Evolutionary conservation across 37 sponge, comb jelly and placozoan genomes (phyloP).

Genomic region (Agelas oroides): DNA sequence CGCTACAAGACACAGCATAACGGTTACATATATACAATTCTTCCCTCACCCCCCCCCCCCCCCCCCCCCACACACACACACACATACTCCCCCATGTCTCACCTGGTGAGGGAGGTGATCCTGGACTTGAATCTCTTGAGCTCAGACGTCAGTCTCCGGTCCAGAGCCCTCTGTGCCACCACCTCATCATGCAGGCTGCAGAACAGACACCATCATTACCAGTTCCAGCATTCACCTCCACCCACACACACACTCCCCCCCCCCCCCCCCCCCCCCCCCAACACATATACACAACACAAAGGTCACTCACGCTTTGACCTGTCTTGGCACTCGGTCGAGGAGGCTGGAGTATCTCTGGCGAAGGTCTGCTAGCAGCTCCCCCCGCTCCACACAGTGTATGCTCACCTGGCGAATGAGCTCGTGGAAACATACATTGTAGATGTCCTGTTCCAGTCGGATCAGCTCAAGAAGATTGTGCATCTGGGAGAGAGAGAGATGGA

Average conservation of each 20-base stretch:
- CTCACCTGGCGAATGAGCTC: slow-evolving; percentile 98
- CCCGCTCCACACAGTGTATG: slow-evolving; percentile 93
- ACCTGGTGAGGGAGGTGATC: slow-evolving; percentile 77
- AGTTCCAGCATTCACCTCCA: too few relatives aligned
- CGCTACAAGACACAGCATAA: slow-evolving; percentile 45
- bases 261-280: too few relatives aligned
- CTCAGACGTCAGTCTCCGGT: slow-evolving; percentile 85
- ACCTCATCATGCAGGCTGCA: slow-evolving; percentile 92
- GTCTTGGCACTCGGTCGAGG: slow-evolving; percentile 86
- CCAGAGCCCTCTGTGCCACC: slow-evolving; percentile 93
- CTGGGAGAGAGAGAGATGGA: slow-evolving; percentile 4
- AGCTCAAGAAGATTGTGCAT: slow-evolving; percentile 92
- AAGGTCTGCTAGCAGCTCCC: slow-evolving; percentile 88
- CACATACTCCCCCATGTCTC: slow-evolving; percentile 2
- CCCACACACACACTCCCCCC: too few relatives aligned
- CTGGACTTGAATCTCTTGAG: slow-evolving; percentile 79
- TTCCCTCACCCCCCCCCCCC: too few relatives aligned
- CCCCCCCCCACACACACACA: too few relatives aligned
- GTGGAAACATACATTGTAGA: slow-evolving; percentile 97
- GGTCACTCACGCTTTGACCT: slow-evolving; percentile 86
- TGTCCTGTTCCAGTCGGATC: slow-evolving; percentile 90
- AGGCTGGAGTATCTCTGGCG: slow-evolving; percentile 82
- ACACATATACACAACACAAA: too few relatives aligned
- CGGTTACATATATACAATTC: too few relatives aligned
- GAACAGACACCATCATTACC: too few relatives aligned